Conservation (phyloP, 2,113 vertebrate genomes). For the Phalacrocorax aristotelis region DNA sequence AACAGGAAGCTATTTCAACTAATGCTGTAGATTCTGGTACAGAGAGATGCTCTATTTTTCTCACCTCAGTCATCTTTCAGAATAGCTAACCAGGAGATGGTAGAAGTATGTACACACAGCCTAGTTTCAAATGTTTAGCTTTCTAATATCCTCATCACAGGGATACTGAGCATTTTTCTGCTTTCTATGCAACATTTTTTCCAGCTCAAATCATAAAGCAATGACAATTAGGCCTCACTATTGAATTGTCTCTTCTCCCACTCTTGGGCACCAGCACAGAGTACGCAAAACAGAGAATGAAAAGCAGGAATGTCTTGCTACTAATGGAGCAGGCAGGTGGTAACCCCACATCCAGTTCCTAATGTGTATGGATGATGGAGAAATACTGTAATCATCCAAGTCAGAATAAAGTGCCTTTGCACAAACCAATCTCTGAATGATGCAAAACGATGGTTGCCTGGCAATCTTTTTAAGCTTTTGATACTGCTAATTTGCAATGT, state of each 20-base stretch:
- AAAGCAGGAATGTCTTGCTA: background rate
- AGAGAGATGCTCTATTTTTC: background rate
- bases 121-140: background rate
- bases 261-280: background rate
- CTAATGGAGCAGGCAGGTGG: conserved; percentile 29
- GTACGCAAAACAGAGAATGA: background rate
- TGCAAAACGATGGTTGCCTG: conserved; percentile 9
- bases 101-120: background rate
- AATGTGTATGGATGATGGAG: background rate
- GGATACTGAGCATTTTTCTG: background rate
- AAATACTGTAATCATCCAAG: conserved; percentile 44
- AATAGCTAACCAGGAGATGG: background rate
- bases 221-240: background rate
- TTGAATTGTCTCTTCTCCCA: background rate
- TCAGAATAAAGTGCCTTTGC: conserved; percentile 36
- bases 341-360: conserved; percentile 26
- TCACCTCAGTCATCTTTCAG: background rate
- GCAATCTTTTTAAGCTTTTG: conserved; percentile 7
- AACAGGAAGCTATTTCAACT: background rate
- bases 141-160: background rate
- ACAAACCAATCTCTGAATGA: background rate
- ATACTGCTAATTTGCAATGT: background rate
- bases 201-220: background rate
- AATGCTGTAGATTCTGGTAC: background rate
- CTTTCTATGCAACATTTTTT: background rate